Evolutionary conservation across 2,113 vertebrate genomes (phyloP).

Genomic region (Acrocephalus arundinaceus): DNA sequence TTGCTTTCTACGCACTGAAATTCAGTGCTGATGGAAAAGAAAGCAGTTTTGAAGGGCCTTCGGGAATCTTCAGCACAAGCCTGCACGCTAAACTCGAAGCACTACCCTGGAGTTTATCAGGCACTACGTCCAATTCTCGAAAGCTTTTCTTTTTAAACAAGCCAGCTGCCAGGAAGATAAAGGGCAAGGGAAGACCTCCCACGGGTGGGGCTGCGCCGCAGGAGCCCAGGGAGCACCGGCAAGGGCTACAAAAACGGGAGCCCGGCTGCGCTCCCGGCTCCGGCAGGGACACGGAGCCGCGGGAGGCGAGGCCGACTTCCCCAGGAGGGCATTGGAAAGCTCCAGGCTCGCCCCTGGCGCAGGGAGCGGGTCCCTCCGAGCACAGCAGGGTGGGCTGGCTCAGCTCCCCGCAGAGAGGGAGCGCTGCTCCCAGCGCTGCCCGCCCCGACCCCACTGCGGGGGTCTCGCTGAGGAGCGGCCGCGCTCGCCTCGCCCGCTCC

Average conservation of each 20-base stretch:
- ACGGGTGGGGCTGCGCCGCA: not conserved
- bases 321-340: not conserved
- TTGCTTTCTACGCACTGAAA: not conserved
- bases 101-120: not conserved
- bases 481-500: not conserved
- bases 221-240: fast-evolving
- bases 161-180: not conserved
- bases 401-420: not conserved
- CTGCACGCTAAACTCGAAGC: fast-evolving
- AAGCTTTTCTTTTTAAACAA: not conserved
- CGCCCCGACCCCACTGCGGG: not conserved
- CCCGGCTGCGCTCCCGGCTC: not conserved
- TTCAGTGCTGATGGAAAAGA: not conserved
- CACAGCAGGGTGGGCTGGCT: not conserved
- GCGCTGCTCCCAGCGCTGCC: not conserved
- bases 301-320: not conserved
- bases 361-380: not conserved
- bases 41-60: not conserved
- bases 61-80: not conserved
- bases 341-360: fast-evolving
- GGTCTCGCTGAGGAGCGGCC: not conserved
- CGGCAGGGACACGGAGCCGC: not conserved
- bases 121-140: fast-evolving
- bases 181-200: not conserved
- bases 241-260: not conserved